Base-by-base conservation (phyloP, 2,113 vertebrate species). In the Triplophysa tibetana region DNA sequence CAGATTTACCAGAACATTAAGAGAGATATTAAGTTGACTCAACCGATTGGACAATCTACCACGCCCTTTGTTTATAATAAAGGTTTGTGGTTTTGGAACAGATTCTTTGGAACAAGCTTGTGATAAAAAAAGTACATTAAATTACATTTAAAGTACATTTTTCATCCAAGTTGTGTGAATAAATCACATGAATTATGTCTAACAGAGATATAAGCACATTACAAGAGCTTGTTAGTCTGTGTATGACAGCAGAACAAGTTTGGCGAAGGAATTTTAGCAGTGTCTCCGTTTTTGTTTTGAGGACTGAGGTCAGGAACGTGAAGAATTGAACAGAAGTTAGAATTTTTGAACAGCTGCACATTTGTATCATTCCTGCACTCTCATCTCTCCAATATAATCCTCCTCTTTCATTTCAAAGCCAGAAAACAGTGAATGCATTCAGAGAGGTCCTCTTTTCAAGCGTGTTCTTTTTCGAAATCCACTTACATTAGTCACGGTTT, bases 311-410 rank as follows among this genome's bases (percentile, higher is more conserved):
- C 67, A 70, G 16, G 16, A 33, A 70, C 11, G 16, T 26, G 48
- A 10, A 70, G 24, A 5, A 19, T 1, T 29, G 4, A 19, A 54
- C 48, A 54, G 48, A 70, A 24, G 26, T 17, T 6, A 7, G 52
- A 58, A 58, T 56, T 19, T 56, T 56, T 58, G 17, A 68, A 68
- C 19, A 48, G 65, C 65, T 70, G 48, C 14, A 52, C 67, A 54
- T 70, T 19, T 70, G 48, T 70, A 54, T 70, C 68, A 54, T 70
- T 33, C 48, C 48, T 56, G 54, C 29, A 33, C 68, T 70, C 5
- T n/a, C 16, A 38, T 70, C 17, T 13, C 26, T 56, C 69, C 8
- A 50, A 69, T 17, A 69, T 17, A 69, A 26, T 17, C 45, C 13
- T 50, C 14, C 67, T 50, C 45, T 14, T 26, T 12, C 45, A 24